Evolutionary conservation across 2,888 invertebrate genomes (phyloP), one percentile per base, ranked within the genome.

Genomic region (Artemia sinica): DNA sequence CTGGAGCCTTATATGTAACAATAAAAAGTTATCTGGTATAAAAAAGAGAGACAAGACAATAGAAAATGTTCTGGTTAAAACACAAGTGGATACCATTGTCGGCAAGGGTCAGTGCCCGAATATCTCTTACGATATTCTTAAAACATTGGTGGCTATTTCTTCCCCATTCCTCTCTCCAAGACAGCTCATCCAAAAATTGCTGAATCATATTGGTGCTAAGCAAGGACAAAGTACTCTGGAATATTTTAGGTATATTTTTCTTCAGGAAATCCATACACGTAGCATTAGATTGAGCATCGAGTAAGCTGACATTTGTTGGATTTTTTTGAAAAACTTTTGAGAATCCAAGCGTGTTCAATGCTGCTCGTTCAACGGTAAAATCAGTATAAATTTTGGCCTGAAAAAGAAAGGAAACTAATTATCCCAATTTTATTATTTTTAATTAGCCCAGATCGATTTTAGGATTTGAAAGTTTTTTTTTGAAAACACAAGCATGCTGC

Each of bases 131-230:
- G 66, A 91, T 86, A 75, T 87, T 87, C 75, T 90, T 87, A 75
- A 90, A 92, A 0, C 90, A 86, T 73, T 84, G 84, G 0, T 86
- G 82, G 0, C 91, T 85, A 0, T 87, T 85, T 7, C 84, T 82
- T 0, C 91, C 91, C 76, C 84, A 91, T 75, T 87, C 85, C 77
- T 92, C 91, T 70, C 92, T 82, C 91, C 92, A 92, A 12, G 90
- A 86, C 18, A 92, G 78, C 75, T 92, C 92, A 76, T 92, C 91
- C 72, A 92, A 79, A 77, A 91, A 91, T 77, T 91, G 90, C 77
- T 92, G 92, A 74, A 92, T 90, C 76, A 91, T 88, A 78, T 87
- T 88, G 66, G 89, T 81, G 2, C 88, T 89, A 0, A 92, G 79
- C 72, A 90, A 77, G 11, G 89, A 89, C 9, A 91, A 78, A 0